These are phyloP conservation scores for Metopia argyrocephala DNA, from an alignment of 2,888 invertebrate genomes.

Conservation along the genomic window DNA sequence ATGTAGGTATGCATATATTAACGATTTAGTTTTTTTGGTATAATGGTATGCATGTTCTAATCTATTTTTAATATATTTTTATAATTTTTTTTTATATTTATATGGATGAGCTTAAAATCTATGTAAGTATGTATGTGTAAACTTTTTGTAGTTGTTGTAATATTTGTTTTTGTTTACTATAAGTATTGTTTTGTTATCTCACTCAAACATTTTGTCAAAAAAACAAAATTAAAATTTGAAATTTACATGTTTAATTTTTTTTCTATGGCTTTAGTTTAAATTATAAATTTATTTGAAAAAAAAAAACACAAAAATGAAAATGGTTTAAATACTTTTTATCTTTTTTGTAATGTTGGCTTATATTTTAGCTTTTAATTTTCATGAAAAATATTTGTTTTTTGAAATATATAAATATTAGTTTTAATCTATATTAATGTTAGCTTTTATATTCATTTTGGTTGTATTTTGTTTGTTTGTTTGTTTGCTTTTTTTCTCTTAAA, in stretches of 20 bases:
- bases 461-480: neutral
- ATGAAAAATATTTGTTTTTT: neutral
- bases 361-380: neutral
- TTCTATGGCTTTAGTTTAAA: constrained; percentile 5
- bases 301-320: neutral
- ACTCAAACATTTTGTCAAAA: constrained; percentile 75
- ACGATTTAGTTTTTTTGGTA: neutral
- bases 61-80: neutral
- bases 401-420: constrained; percentile 12
- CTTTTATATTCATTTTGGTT: too few relatives aligned
- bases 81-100: constrained; percentile 8
- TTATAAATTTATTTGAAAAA: constrained; percentile 48
- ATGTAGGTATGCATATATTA: constrained; percentile 4
- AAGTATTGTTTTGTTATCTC: constrained; percentile 78
- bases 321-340: neutral
- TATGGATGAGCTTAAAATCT: constrained; percentile 49
- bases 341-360: neutral
- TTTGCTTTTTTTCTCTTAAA: neutral
- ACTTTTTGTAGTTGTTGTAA: constrained; percentile 69
- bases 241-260: neutral
- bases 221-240: constrained; percentile 28
- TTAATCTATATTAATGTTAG: neutral
- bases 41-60: neutral
- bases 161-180: constrained; percentile 68
- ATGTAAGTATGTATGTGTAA: constrained; percentile 70